Conservation (phyloP, 2,797 vertebrate species). For the Artibeus lituratus region DNA sequence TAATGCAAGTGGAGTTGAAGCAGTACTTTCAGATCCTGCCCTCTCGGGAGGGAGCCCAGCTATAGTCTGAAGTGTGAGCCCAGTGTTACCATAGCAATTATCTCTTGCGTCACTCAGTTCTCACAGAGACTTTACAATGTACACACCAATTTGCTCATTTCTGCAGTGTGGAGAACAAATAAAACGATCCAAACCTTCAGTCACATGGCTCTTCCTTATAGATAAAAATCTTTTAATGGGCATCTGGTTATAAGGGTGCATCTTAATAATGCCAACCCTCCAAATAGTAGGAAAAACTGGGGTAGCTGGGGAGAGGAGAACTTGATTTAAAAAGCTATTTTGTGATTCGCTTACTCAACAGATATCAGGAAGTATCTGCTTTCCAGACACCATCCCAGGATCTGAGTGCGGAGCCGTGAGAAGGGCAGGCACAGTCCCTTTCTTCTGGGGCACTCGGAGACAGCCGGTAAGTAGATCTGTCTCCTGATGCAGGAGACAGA, state of each 20-base stretch:
- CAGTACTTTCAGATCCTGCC: neutral
- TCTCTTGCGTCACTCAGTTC: neutral
- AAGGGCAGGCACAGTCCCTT: neutral
- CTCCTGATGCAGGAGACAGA: neutral
- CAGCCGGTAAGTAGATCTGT: neutral
- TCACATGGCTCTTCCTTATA: neutral
- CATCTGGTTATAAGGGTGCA: neutral
- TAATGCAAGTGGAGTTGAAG: neutral
- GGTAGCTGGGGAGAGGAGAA: neutral
- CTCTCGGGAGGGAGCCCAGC: neutral
- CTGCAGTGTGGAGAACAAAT: neutral
- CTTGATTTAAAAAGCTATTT: neutral
- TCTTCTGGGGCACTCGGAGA: neutral
- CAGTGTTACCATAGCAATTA: neutral
- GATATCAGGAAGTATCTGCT: neutral
- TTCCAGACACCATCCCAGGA: neutral
- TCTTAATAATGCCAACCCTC: neutral
- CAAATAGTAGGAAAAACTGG: neutral
- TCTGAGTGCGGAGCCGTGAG: neutral
- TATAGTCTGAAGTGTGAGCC: neutral
- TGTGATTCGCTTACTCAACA: neutral
- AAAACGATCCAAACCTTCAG: neutral
- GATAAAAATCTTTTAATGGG: neutral
- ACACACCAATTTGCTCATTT: neutral
- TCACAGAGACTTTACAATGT: neutral